A percentile compares a stretch with the other conserved stretches of the same genome.
phyloP scores from a whole-genome alignment of 2,113 vertebrate species.

The Callithrix jacchus region DNA sequence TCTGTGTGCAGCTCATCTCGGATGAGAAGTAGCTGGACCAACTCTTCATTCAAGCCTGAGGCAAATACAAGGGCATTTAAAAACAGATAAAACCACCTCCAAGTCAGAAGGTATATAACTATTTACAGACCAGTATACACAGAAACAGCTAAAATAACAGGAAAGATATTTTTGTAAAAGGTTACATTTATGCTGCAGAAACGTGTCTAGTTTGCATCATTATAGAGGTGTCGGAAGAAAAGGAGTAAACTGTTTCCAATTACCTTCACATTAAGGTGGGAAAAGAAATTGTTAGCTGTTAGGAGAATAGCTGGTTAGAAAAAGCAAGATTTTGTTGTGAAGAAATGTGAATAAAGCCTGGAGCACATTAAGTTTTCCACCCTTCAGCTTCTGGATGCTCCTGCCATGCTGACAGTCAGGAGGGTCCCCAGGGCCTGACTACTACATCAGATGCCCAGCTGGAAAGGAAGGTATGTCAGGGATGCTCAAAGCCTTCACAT shows the following conservation, averaged over 20 bases:
- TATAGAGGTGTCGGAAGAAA: not conserved
- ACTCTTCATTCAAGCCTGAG: slow-evolving; percentile 97
- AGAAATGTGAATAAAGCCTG: not conserved
- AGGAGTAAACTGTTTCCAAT: not conserved
- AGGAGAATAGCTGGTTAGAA: not conserved
- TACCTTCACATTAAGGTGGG: not conserved
- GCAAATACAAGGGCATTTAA: not conserved
- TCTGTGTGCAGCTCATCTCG: slow-evolving; percentile 98
- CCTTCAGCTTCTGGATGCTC: not conserved
- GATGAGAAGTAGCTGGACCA: slow-evolving; percentile 98
- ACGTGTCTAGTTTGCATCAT: not conserved
- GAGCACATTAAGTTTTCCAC: not conserved
- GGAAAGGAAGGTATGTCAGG: not conserved
- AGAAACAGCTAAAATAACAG: not conserved
- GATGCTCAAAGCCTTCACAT: not conserved
- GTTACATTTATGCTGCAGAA: not conserved
- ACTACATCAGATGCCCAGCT: not conserved
- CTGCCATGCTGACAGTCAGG: not conserved
- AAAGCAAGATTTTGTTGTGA: not conserved
- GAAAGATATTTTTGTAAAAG: not conserved
- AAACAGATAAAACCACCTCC: not conserved
- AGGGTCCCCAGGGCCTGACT: rapidly evolving
- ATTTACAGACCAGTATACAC: not conserved
- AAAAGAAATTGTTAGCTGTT: not conserved
- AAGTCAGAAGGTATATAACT: not conserved